Conservation (phyloP, 2,888 invertebrate species). For the Drosophila hamatofila region DNA sequence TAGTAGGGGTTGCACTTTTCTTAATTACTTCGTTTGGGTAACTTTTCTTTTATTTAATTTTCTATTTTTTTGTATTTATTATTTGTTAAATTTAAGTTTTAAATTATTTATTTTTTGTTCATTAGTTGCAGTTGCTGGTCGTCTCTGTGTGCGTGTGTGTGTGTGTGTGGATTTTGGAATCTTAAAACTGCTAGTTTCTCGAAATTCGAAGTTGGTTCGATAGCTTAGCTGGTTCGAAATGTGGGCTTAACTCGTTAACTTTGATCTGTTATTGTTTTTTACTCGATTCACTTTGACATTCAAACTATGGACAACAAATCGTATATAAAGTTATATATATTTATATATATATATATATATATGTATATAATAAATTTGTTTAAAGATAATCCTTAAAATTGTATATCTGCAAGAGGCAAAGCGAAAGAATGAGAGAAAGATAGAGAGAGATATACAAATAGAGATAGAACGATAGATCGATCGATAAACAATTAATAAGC, state of each 20-base stretch:
- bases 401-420: conserved; percentile 56
- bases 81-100: conserved; percentile 16
- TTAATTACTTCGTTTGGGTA: conserved; percentile 43
- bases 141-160: conserved; percentile 9
- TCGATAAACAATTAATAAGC: conserved; percentile 13
- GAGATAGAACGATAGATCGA: conserved; percentile 12
- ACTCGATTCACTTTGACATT: conserved; percentile 18
- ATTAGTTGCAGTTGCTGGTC: conserved; percentile 45
- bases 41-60: conserved; percentile 16
- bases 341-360: not conserved
- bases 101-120: conserved; percentile 5
- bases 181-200: not conserved
- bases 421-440: conserved; percentile 10
- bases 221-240: not conserved
- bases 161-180: conserved; percentile 2
- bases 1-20: conserved; percentile 51
- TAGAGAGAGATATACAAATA: conserved; percentile 1
- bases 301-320: not conserved
- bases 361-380: not conserved
- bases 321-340: not conserved
- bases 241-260: not conserved
- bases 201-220: not conserved
- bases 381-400: conserved; percentile 76
- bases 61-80: conserved; percentile 1
- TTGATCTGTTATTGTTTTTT: not conserved